These are phyloP conservation scores for Lamellibrachia luymesi DNA, from an alignment of 1,140 invertebrate species.

Conservation along the genomic window DNA sequence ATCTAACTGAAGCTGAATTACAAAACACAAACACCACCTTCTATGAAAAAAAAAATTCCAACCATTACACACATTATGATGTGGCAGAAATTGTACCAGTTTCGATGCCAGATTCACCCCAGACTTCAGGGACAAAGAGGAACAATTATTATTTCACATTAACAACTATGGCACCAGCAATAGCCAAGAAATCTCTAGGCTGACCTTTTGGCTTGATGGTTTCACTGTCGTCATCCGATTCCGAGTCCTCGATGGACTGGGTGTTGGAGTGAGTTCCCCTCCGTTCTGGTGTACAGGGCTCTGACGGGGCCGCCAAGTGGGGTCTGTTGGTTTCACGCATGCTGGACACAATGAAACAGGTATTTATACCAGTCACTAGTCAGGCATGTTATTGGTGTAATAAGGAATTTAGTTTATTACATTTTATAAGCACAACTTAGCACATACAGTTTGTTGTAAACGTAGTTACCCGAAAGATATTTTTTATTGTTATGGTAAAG, in stretches of 20 bases:
- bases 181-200: background rate
- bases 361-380: background rate
- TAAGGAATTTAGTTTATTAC: background rate
- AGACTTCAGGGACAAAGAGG: too few relatives aligned
- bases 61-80: too few relatives aligned
- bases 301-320: background rate
- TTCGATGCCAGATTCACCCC: too few relatives aligned
- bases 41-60: too few relatives aligned
- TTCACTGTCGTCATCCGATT: slow-evolving; percentile 58
- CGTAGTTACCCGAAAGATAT: background rate
- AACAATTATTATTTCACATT: background rate
- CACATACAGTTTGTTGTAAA: background rate
- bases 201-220: slow-evolving; percentile 53
- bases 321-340: slow-evolving; percentile 15
- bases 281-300: background rate
- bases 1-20: background rate
- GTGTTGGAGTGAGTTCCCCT: background rate
- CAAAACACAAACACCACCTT: background rate
- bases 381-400: background rate
- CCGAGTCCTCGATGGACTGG: slow-evolving; percentile 41
- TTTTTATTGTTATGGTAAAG: background rate
- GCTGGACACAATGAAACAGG: background rate
- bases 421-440: background rate
- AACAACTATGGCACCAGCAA: background rate
- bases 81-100: too few relatives aligned